phyloP scores from a whole-genome alignment of 2,113 vertebrate genomes.

The Malurus cyaneus region DNA sequence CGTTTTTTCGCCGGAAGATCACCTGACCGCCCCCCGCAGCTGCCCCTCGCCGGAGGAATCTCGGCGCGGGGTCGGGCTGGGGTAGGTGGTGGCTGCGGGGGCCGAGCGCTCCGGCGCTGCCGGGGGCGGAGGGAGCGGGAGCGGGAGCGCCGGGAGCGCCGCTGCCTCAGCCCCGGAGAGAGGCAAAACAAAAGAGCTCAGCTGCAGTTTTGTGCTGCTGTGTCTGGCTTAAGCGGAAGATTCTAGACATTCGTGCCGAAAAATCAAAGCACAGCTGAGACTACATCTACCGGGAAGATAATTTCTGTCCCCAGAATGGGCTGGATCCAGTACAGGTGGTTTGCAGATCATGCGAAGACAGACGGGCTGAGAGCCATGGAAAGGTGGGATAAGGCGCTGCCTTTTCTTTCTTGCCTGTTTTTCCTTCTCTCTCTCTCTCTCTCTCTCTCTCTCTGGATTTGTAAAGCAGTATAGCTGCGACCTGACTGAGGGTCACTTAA shows the following conservation, averaged over 20 bases:
- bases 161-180: conserved; percentile 73
- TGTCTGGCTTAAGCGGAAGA: conserved; percentile 71
- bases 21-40: conserved; percentile 68
- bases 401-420: conserved; percentile 9
- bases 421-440: not conserved
- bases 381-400: conserved; percentile 70
- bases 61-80: conserved; percentile 36
- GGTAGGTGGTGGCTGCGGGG: conserved; percentile 52
- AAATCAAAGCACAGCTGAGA: conserved; percentile 66
- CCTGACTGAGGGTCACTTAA: not conserved
- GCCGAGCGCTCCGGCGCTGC: conserved; percentile 34
- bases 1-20: conserved; percentile 48
- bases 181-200: conserved; percentile 81
- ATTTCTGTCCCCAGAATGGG: conserved; percentile 63
- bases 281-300: conserved; percentile 53
- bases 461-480: conserved; percentile 23
- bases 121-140: conserved; percentile 62
- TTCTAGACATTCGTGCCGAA: conserved; percentile 71
- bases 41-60: not conserved
- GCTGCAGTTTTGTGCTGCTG: conserved; percentile 74
- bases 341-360: conserved; percentile 63
- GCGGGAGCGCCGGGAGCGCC: conserved; percentile 54
- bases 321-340: conserved; percentile 81
- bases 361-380: conserved; percentile 72
- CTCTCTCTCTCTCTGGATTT: not conserved